These are phyloP conservation scores for Heterodera filipjevi DNA, from an alignment of 2,888 invertebrate genomes.

Conservation along the genomic window DNA sequence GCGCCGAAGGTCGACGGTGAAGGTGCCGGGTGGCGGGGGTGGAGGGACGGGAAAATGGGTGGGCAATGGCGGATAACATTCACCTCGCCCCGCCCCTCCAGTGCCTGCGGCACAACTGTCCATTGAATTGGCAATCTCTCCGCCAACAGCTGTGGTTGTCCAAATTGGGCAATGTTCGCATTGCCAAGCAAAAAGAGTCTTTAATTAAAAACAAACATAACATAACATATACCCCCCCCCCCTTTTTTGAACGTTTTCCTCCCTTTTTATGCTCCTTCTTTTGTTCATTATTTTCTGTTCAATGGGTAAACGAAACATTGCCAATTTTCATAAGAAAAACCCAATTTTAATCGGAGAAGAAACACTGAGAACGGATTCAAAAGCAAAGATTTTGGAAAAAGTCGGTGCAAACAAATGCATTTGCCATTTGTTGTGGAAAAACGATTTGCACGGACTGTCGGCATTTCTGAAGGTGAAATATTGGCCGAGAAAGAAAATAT, in stretches of 20 bases:
- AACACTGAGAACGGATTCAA: neutral
- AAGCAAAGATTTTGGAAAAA: neutral
- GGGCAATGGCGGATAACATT: neutral
- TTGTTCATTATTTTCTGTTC: neutral
- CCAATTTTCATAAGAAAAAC: no score
- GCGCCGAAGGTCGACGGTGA: neutral
- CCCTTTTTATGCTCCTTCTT: no score
- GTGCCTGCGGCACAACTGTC: neutral
- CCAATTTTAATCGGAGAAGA: neutral
- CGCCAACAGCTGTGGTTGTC: no score
- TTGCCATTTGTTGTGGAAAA: constrained; percentile 39
- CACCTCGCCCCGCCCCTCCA: neutral
- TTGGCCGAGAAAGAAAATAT: neutral
- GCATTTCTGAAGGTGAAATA: constrained; percentile 32
- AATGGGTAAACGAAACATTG: neutral
- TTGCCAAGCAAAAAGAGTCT: no score
- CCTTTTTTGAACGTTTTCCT: no score
- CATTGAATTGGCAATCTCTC: neutral
- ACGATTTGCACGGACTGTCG: constrained; percentile 43
- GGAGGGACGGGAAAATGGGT: neutral
- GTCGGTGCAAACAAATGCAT: constrained; percentile 31
- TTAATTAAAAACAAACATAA: no score
- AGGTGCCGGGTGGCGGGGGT: neutral
- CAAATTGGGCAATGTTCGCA: neutral
- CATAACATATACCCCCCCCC: no score